Base-by-base conservation (phyloP, 2,113 vertebrate species). In the Nothoprocta pentlandii region DNA sequence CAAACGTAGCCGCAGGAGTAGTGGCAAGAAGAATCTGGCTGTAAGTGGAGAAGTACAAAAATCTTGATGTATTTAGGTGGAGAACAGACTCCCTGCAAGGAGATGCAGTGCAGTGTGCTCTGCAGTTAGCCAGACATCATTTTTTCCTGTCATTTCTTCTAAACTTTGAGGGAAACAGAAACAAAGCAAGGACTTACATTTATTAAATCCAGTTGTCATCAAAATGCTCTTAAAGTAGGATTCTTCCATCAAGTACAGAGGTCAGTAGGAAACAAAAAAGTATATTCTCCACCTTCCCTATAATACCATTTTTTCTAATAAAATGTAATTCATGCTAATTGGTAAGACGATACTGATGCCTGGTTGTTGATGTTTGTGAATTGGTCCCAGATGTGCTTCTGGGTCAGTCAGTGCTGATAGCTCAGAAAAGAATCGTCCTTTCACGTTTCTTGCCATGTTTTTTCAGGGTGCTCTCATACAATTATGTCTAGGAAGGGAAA, bases 301-400 rank as follows among this genome's bases (percentile, higher is more conserved):
- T 46, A 82, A 90, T 77, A 71, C 76, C 81, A 75, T 54, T 64
- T 89, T 90, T 86, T 53, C 41, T 92, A 89, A 85, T 58, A 85
- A 93, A 87, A 80, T 44, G 89, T 58, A 66, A 95, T 93, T 96
- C 94, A 51, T 81, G 70, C 71, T 85, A 82, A 92, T 51, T 81
- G 90, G 44, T 71, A 76, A 94, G 86, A 59, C 80, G 47, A 78
- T 53, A 34, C 10, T 30, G 88, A 85, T 77, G 67, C 56, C 73
- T 92, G 51, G 71, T 87, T 85, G 71, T 82, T 91, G 67, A 41
- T 34, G 73, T 78, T 88, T 70, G 81, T 53, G 56, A 75, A 87
- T 89, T 47, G 42, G 78, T 90, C 92, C 95, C 89, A 87, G 93
- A 85, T 71, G 70, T 83, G 63, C 70, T n/a, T 92, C 92, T 90